Base-by-base conservation (phyloP, 1,140 invertebrate species). In the Colletes latitarsis region DNA sequence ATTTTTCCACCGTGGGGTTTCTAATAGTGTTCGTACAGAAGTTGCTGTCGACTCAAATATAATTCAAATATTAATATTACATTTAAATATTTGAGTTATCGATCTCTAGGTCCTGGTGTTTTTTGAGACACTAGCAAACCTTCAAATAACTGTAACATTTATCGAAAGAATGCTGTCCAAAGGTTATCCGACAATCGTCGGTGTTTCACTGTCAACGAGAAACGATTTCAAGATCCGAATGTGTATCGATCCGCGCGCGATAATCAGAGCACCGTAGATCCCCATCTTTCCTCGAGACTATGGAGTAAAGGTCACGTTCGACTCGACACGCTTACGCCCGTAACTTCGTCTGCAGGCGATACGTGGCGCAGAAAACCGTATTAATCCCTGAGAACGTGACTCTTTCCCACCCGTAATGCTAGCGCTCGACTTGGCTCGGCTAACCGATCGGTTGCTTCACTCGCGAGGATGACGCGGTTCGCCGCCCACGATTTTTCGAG, bases 241-340 rank as follows among this genome's bases (percentile, higher is more conserved):
- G 74, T n/a, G 41, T 14, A 69, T 68, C 49, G 64, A 66, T 69
- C 53, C 1, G 4, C 3, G 53, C n/a, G 66, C 30, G 55, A 53
- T 64, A 86, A 86, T 82, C 82, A 43, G 84, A 82, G 84, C 81
- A 83, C 73, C 81, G 43, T 64, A 73, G 72, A 78, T 82, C 77
- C 30, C 74, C 84, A 66, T 86, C 86, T 91, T 90, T 90, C 87
- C 85, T 87, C 84, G 88, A 76, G 43, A 80, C 74, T 90, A 88
- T 89, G 88, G 87, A 19, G 49, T 62, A 79, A 79, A 79, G 77
- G 77, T 79, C 77, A 79, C 77, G 77, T 79, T 92, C 90, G 90
- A 88, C 83, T 91, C 85, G 85, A 89, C 80, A 84, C 83, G 63
- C 60, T 82, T 43, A 52, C 69, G 82, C 63, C 46, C 46, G 21